phyloP scores from a whole-genome alignment of 37 sponge, comb jelly and placozoan genomes.

The Tethya wilhelma region DNA sequence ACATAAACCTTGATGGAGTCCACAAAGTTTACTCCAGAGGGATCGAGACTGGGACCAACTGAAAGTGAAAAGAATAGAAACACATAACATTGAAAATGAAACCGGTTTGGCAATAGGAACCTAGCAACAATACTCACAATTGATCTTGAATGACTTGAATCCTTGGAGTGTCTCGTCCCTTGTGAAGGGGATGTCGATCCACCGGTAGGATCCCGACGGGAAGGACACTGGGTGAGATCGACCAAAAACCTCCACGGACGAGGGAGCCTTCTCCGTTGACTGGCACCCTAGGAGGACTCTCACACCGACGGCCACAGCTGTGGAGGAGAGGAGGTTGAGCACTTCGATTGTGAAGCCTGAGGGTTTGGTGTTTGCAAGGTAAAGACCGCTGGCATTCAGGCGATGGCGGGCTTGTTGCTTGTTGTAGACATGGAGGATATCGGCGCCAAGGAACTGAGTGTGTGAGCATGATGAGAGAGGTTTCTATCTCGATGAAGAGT shows the following conservation, averaged over 20 bases:
- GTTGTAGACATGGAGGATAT: slow-evolving; percentile 90
- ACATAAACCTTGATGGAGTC: slow-evolving; percentile 73
- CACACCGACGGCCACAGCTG: slow-evolving; percentile 76
- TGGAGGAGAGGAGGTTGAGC: slow-evolving; percentile 39
- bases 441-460: slow-evolving; percentile 79
- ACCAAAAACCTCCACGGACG: slow-evolving; percentile 82
- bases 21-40: slow-evolving; percentile 76
- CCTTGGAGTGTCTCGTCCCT: slow-evolving; percentile 81
- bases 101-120: not conserved
- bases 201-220: slow-evolving; percentile 52
- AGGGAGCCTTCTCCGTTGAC: slow-evolving; percentile 73
- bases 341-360: slow-evolving; percentile 85
- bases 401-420: slow-evolving; percentile 73
- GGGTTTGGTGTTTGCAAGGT: slow-evolving; percentile 79
- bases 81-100: not conserved
- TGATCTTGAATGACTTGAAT: slow-evolving; percentile 74
- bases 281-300: slow-evolving; percentile 69
- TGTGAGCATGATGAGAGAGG: not conserved
- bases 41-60: slow-evolving; percentile 89
- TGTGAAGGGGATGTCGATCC: slow-evolving; percentile 90
- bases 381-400: slow-evolving; percentile 64
- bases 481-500: not conserved
- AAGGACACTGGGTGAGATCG: slow-evolving; percentile 20
- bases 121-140: slow-evolving; percentile 47
- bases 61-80: slow-evolving; percentile 1